These are phyloP conservation scores for Tetrapedia diversipes DNA, from an alignment of 2,888 invertebrate genomes.

Conservation along the genomic window DNA sequence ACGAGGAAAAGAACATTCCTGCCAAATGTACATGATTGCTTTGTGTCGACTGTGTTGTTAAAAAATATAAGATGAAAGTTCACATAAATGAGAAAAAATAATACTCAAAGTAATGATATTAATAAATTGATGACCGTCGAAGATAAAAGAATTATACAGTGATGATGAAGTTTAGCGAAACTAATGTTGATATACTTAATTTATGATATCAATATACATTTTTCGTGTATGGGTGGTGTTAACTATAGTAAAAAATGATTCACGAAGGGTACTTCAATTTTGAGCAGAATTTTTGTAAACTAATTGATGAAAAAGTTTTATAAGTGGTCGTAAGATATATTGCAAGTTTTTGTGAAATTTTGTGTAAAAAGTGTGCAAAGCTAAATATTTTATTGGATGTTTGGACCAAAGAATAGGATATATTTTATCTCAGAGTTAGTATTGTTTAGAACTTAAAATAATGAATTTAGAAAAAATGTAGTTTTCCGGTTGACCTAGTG, in stretches of 20 bases:
- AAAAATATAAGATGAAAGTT: not conserved
- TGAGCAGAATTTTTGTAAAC: constrained; percentile 14
- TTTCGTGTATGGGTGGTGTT: constrained; percentile 30
- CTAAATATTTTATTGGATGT: constrained; percentile 25
- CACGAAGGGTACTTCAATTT: constrained; percentile 21
- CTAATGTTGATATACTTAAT: constrained; percentile 9
- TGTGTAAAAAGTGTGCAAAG: constrained; percentile 3
- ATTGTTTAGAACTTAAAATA: constrained; percentile 9
- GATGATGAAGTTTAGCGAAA: not conserved
- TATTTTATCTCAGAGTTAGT: constrained; percentile 42
- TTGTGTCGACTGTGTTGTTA: constrained; percentile 32
- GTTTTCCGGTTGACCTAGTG: constrained; percentile 30
- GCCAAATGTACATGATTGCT: constrained; percentile 42
- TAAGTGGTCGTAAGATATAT: constrained; percentile 1
- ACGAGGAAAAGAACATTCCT: constrained; percentile 47
- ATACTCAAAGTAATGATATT: constrained; percentile 18
- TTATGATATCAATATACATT: constrained; percentile 11
- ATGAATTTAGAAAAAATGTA: constrained; percentile 29
- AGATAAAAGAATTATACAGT: not conserved
- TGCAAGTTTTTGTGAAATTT: not conserved
- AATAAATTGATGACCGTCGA: not conserved
- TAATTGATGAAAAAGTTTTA: constrained; percentile 13
- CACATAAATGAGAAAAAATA: not conserved
- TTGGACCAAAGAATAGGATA: constrained; percentile 47
- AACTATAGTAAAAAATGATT: constrained; percentile 12